phyloP scores from a whole-genome alignment of 2,888 invertebrate genomes.

The Chaetogeoica ovagalla region DNA sequence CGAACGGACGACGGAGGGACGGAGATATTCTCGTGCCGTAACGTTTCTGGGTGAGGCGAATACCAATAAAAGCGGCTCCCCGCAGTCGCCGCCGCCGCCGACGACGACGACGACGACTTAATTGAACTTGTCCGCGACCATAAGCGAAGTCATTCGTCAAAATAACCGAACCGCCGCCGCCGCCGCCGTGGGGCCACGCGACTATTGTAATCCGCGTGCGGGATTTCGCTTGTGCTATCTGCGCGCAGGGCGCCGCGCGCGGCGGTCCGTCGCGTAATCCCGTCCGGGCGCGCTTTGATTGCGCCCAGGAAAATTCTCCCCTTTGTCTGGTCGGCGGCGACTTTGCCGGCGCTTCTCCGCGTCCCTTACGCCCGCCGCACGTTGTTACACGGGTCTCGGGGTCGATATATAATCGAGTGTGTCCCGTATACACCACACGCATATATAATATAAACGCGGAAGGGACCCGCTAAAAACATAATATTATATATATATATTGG shows the following conservation, averaged over 20 bases:
- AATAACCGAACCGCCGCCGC: conserved; percentile 24
- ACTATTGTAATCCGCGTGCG: conserved; percentile 53
- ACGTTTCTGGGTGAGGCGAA: neutral
- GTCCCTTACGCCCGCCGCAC: conserved; percentile 1
- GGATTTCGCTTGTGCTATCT: conserved; percentile 24
- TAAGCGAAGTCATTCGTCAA: conserved; percentile 54
- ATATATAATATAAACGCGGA: no score
- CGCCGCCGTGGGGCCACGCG: conserved; percentile 13
- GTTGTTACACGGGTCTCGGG: no score
- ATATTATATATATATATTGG: no score
- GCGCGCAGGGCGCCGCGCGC: no score
- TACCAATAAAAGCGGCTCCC: conserved; percentile 48
- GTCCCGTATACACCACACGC: no score
- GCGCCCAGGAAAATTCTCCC: conserved; percentile 31
- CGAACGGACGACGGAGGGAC: neutral
- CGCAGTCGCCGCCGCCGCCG: neutral
- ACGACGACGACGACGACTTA: conserved; percentile 31
- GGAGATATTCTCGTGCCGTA: neutral
- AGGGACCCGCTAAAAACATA: no score
- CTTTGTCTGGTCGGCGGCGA: no score
- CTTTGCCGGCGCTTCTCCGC: conserved; percentile 25
- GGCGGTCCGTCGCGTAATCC: neutral
- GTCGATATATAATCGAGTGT: no score
- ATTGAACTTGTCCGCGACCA: conserved; percentile 54
- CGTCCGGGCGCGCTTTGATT: conserved; percentile 47